Conservation (phyloP, 2,797 vertebrate species). For the Alauda arvensis region DNA sequence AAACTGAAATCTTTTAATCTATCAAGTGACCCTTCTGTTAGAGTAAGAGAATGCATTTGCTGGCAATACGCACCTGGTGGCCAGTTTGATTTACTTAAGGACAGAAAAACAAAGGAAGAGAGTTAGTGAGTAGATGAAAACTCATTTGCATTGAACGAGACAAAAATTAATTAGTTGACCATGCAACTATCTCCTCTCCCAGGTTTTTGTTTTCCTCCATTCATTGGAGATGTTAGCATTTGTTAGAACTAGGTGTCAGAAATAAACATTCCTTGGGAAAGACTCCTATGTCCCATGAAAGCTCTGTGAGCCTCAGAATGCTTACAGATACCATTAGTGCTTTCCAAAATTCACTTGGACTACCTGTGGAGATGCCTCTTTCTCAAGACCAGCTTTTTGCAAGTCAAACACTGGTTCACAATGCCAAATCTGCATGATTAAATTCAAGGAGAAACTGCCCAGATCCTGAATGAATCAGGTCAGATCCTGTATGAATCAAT, state of each 20-base stretch:
- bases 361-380: background rate
- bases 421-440: background rate
- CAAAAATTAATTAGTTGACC: slow-evolving; percentile 6
- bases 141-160: slow-evolving; percentile 24
- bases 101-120: slow-evolving; percentile 65
- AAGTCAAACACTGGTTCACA: background rate
- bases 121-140: slow-evolving; percentile 52
- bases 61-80: slow-evolving; percentile 51
- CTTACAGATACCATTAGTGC: rapidly evolving
- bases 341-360: background rate
- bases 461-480: background rate
- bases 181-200: slow-evolving; percentile 24
- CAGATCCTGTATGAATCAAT: background rate
- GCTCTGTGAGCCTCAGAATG: background rate
- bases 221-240: background rate
- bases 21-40: background rate
- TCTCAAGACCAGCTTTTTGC: background rate
- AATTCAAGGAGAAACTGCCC: background rate
- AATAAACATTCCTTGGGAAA: background rate
- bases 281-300: background rate
- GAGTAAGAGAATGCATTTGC: background rate
- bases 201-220: background rate
- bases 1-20: background rate
- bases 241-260: background rate
- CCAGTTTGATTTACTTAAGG: slow-evolving; percentile 60